Conservation (phyloP, 2,113 vertebrate genomes). For the Climacteris rufus region DNA sequence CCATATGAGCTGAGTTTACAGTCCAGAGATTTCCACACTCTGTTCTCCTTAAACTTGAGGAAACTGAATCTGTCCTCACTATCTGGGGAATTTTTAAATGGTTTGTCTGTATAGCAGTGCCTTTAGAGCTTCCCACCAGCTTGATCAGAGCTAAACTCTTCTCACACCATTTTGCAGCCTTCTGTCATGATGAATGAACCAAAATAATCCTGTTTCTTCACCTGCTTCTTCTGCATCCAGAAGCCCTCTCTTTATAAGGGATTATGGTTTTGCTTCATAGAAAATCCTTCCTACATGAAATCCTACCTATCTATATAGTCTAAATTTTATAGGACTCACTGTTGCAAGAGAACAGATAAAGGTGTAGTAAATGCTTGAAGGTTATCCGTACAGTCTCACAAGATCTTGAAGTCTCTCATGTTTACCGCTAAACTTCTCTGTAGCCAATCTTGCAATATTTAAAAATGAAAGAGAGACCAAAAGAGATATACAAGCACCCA, state of each 20-base stretch:
- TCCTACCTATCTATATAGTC: not conserved
- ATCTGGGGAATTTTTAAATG: not conserved
- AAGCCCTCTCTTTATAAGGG: not conserved
- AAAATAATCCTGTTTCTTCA: not conserved
- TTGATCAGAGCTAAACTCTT: not conserved
- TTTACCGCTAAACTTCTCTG: not conserved
- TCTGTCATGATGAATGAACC: not conserved
- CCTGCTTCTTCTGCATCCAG: not conserved
- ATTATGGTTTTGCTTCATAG: not conserved
- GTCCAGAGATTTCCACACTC: accelerated
- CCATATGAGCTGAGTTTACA: not conserved
- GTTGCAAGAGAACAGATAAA: not conserved
- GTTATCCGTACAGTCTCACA: not conserved
- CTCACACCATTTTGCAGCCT: not conserved
- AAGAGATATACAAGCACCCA: not conserved
- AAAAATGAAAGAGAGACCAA: not conserved
- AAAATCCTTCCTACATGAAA: not conserved
- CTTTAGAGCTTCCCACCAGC: not conserved
- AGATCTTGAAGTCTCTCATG: not conserved
- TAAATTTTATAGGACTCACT: not conserved
- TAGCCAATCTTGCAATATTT: not conserved
- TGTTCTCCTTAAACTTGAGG: not conserved
- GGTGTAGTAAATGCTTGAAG: not conserved
- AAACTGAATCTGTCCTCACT: not conserved
- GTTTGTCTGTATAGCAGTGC: not conserved